Evolutionary conservation across 2,113 vertebrate species (phyloP), one percentile per base, ranked within the genome.

Genomic region (Procavia capensis): DNA sequence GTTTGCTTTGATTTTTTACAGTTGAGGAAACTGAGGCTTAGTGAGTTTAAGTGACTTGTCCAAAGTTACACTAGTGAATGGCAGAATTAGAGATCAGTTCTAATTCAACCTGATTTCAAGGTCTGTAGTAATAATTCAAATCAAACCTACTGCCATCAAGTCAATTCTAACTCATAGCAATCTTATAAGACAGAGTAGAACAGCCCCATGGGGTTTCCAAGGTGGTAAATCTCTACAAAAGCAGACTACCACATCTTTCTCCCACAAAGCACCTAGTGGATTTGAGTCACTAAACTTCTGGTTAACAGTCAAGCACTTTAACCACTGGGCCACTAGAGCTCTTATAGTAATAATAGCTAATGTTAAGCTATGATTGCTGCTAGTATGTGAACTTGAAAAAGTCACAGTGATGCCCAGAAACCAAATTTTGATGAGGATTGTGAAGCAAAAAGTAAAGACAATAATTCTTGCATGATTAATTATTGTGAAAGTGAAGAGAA

Each of bases 81-180:
- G 50, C 14, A 83, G 61, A 50, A 61, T 61, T n/a, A 88, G 78
- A 83, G 45, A 83, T 78, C 20, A 54, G 0, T 81, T 85, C 43
- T 84, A 61, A 31, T 76, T 75, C 34, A 92, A n/a, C 76, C 19
- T 81, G 17, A 92, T 59, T 85, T 88, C 64, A 88, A 85, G 36
- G 41, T n/a, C 57, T 87, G 45, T 45, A 59, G 9, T 92, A 78
- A 61, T 59, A 90, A 70, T 13, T 16, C 50, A 54, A 54, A 54
- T 16, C 50, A 54, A 54, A 54, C 50, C 50, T 54, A 54, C 50
- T 54, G 50, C 50, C 11, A 13, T 54, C 14, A 16, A 54, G 50
- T 16, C 14, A 16, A 54, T 54, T 54, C 50, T 16, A 54, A 54
- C 50, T 54, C 50, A 54, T 54, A 54, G 50, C 17, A 16, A 54